A percentile compares a stretch with the other conserved stretches of the same genome.
Conservation (phyloP, 1,140 invertebrate genomes). For the Cydia fagiglandana region DNA sequence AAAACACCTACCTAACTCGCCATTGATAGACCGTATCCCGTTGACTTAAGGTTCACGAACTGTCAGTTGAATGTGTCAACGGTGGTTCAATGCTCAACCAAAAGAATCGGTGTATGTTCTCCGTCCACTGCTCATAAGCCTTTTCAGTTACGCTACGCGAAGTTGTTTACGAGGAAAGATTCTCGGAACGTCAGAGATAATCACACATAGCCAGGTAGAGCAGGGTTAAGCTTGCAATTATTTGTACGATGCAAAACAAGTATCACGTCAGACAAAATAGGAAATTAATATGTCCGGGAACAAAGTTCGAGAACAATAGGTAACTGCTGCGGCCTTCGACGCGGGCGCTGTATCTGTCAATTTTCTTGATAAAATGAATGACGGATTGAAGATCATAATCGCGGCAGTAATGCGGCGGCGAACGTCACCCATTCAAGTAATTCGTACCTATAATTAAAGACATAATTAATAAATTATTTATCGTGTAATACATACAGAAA, state of each 20-base stretch:
- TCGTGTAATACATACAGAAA: no score
- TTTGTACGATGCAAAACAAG: slow-evolving; percentile 11
- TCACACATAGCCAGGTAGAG: not conserved
- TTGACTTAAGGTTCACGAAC: not conserved
- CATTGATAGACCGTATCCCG: not conserved
- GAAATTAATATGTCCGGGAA: slow-evolving; percentile 4
- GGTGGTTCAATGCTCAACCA: not conserved
- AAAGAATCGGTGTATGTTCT: not conserved
- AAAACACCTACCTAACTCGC: not conserved
- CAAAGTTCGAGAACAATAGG: slow-evolving; percentile 3
- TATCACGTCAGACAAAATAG: not conserved
- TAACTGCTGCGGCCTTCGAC: not conserved
- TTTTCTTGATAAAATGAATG: no score
- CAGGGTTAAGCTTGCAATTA: not conserved
- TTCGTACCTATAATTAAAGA: no score
- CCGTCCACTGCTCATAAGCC: not conserved
- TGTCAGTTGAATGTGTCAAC: not conserved
- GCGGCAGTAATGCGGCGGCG: no score
- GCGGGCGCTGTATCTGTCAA: no score
- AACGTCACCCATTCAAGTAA: no score
- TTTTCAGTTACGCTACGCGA: not conserved
- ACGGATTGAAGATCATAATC: not conserved
- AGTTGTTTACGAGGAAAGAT: slow-evolving; percentile 22
- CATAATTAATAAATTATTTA: no score
- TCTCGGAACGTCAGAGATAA: not conserved